A percentile compares a stretch with the other conserved stretches of the same genome.
phyloP scores from a whole-genome alignment of 2,797 vertebrate genomes.

The Cuculus canorus region DNA sequence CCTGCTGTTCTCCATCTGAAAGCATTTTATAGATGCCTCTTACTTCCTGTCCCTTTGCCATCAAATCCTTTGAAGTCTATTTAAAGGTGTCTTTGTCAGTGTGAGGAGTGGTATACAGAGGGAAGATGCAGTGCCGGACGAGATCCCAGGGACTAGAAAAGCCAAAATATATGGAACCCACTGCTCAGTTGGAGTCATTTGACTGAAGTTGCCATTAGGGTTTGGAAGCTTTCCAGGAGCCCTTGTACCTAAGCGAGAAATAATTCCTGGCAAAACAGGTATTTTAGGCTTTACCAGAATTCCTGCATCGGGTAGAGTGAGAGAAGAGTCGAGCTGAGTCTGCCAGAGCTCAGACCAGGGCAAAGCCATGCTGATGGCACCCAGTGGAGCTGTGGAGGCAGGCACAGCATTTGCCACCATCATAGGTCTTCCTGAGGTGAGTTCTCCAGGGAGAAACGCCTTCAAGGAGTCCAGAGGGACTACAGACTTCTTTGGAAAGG shows the following conservation, averaged over 20 bases:
- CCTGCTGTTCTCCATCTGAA: not conserved
- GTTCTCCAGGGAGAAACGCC: not conserved
- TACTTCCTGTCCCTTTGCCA: not conserved
- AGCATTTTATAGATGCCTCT: not conserved
- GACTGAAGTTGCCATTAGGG: slow-evolving; percentile 1
- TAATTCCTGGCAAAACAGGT: not conserved
- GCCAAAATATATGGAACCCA: not conserved
- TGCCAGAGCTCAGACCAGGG: not conserved
- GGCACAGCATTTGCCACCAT: not conserved
- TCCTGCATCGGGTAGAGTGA: not conserved
- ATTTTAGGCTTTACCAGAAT: not conserved
- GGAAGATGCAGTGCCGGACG: not conserved
- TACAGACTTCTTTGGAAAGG: accelerated
- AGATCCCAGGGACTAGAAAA: not conserved
- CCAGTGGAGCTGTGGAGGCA: accelerated
- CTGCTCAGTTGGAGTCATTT: not conserved
- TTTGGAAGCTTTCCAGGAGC: not conserved
- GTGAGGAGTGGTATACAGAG: not conserved
- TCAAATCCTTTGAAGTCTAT: not conserved
- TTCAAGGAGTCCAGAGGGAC: not conserved
- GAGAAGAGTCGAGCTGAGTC: not conserved
- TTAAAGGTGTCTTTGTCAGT: not conserved
- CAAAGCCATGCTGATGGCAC: not conserved
- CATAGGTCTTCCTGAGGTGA: accelerated
- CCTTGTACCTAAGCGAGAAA: not conserved